Evolutionary conservation across 2,797 vertebrate species (phyloP), one percentile per base, ranked within the genome.

Genomic region (Tadarida brasiliensis): DNA sequence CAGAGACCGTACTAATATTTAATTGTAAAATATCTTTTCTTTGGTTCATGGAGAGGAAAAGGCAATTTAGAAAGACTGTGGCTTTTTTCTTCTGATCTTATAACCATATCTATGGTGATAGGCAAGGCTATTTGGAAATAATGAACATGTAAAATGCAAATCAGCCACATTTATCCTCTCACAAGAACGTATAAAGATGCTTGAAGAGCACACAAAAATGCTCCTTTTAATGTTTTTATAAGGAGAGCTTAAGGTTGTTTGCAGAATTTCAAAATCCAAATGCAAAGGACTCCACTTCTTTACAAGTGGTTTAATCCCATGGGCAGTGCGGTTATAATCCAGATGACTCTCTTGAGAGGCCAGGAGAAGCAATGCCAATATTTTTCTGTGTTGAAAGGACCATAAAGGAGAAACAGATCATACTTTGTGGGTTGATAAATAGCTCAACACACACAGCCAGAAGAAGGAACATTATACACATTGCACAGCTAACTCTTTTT

Each of bases 321-420:
- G 94, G 97, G 94, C 93, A 87, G 51, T 94, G 90, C 88, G 93
- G 97, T 97, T 98, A 94, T 92, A 94, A 96, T 97, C 95, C 98
- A 98, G 97, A 98, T 95, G 96, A 97, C 90, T 78, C 96, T 98
- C 98, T 98, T 97, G 91, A 85, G 98, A 98, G 98, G 98, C 93
- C 98, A 98, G 98, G 98, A 98, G 98, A 98, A 98, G 98, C 97
- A 98, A 97, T 98, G 98, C 99, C 98, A 98, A 97, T 98, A 98
- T 98, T 98, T 97, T 96, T 96, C 95, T 98, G 97, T 78, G 98
- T 97, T 99, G 99, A 99, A 99, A 99, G 98, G 96, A 98, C 97
- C 96, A 98, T 98, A 99, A 99, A 99, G 98, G 96, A 96, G 97
- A 97, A 98, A 90, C 90, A 98, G 98, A 99, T 99, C 98, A 78